phyloP scores from a whole-genome alignment of 2,888 invertebrate genomes.

The Caenorhabditis panamensis region DNA sequence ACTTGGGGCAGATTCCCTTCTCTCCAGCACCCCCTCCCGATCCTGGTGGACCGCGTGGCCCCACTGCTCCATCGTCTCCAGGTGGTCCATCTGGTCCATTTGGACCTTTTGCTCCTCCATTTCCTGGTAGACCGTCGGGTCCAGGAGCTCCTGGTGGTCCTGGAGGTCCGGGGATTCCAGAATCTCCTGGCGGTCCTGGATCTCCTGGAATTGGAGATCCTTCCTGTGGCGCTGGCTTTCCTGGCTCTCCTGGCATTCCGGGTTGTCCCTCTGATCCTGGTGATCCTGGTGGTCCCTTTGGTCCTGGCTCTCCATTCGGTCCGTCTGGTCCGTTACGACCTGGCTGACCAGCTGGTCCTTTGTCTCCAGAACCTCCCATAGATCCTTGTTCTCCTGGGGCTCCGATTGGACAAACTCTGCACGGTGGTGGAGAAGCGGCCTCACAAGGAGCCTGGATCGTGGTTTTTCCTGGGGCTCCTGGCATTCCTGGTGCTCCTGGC shows the following conservation, averaged over 20 bases:
- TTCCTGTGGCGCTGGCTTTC: constrained; percentile 60
- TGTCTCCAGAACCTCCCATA: constrained; percentile 50
- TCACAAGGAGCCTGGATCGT: constrained; percentile 57
- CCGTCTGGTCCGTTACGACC: constrained; percentile 63
- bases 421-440: constrained; percentile 61
- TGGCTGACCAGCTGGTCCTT: constrained; percentile 60
- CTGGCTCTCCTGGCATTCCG: constrained; percentile 60
- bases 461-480: constrained; percentile 60
- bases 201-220: constrained; percentile 62
- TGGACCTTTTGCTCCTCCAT: constrained; percentile 52
- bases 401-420: constrained; percentile 60
- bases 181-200: constrained; percentile 63
- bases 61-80: constrained; percentile 53
- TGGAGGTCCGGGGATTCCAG: constrained; percentile 63
- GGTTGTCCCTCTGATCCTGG: constrained; percentile 59
- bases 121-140: constrained; percentile 59
- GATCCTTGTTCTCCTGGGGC: constrained; percentile 60
- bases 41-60: constrained; percentile 61
- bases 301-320: constrained; percentile 58
- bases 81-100: constrained; percentile 63
- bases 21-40: constrained; percentile 46
- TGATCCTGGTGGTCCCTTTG: constrained; percentile 62
- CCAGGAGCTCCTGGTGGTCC: constrained; percentile 62
- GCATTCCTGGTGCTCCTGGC: constrained; percentile 63
- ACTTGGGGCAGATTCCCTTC: no score